Base-by-base conservation (phyloP, 37 sponge, comb jelly and placozoan species). In the Haliclona indistincta region DNA sequence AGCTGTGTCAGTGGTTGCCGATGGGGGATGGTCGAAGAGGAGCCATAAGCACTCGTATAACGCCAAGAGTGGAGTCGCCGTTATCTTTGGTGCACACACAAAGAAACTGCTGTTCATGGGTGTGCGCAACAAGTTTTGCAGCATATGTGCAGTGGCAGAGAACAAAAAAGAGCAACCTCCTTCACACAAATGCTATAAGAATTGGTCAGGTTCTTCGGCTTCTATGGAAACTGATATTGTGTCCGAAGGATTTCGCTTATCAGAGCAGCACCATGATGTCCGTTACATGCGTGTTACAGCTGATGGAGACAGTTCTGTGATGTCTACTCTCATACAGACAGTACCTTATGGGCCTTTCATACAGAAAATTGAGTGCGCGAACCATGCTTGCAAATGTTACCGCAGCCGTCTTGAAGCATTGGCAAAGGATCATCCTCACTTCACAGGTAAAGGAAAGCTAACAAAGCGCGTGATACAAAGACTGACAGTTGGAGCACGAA, bases 11-110 rank as follows among this genome's bases (percentile, higher is more conserved):
- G 70, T 79, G 10, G 44, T 79, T 23, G 80, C 54, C 1, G 80
- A 79, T 67, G 79, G 68, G 33, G 79, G 79, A 6, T 78, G 79
- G 79, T 67, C 68, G 0, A 78, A 78, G 68, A 7, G 69, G 17
- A 67, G 56, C 30, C 71, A 70, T 28, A 47, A 47, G 49, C 49
- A 47, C 13, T 47, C 49, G 8, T 47, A 47, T 47, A 47, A 47
- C 13, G 49, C 49, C 13, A 47, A 17, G 49, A 47, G 49, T 47
- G 49, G 49, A 17, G 49, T 47, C 13, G 49, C 49, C 13, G 49
- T 47, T 47, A 47, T 47, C 49, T 47, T 47, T 13, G 49, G 43
- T 38, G 41, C n/a, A 43, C 44, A 20, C 41, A 75, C 76, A n/a
- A 56, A 29, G 63, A 38, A n/a, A 62, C 39, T 25, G 22, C 28